Percentiles rank a stretch among this genome's conserved stretches.
Conservation (phyloP, 2,113 vertebrate species). For the Chaetodon trifascialis region DNA sequence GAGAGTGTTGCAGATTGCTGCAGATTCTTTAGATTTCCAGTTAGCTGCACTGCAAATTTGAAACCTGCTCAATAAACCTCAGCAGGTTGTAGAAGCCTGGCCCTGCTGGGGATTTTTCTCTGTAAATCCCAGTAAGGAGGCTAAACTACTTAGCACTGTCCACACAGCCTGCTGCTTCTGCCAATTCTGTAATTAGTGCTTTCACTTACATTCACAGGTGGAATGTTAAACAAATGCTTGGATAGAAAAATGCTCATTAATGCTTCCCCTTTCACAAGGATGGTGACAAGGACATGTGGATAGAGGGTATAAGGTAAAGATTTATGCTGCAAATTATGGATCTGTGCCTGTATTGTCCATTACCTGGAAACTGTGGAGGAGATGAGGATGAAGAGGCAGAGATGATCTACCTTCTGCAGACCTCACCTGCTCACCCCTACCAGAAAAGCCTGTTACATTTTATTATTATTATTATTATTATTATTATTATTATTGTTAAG, state of each 20-base stretch:
- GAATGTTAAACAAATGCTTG: neutral
- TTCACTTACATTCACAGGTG: neutral
- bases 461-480: neutral
- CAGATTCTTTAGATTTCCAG: neutral
- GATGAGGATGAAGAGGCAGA: neutral
- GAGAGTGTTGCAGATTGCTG: neutral
- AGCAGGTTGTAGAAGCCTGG: conserved; percentile 12
- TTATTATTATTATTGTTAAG: too few relatives aligned
- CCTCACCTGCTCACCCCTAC: neutral
- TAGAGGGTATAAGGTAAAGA: too few relatives aligned
- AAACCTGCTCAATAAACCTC: neutral
- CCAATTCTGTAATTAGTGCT: neutral
- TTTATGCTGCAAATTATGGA: neutral
- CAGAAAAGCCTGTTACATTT: neutral
- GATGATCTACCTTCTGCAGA: neutral
- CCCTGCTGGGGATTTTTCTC: conserved; percentile 58
- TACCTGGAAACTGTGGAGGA: neutral
- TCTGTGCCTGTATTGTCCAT: neutral
- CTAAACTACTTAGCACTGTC: conserved; percentile 58
- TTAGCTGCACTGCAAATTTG: neutral
- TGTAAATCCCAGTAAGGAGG: conserved; percentile 54
- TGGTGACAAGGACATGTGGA: neutral
- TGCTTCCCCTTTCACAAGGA: neutral
- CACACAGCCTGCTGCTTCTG: conserved; percentile 2
- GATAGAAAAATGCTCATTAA: neutral